Evolutionary conservation across 2,113 vertebrate genomes (phyloP).

Genomic region (Aegotheles bennettii): DNA sequence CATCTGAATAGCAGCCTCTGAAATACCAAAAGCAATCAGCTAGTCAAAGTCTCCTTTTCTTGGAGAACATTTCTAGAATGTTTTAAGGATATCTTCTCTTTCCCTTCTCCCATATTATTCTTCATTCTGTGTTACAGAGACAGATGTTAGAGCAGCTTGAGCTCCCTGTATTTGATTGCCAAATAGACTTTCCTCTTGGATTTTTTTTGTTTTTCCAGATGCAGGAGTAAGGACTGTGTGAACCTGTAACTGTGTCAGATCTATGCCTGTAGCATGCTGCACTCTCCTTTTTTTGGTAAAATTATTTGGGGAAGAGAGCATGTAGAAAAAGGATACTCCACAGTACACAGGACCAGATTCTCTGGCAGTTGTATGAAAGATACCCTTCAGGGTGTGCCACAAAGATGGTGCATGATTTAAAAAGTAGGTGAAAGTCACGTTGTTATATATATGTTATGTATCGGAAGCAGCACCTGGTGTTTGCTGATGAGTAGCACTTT

Average conservation of each 20-base stretch:
- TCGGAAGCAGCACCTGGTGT: neutral
- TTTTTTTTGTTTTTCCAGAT: neutral
- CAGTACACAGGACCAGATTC: neutral
- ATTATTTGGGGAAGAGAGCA: neutral
- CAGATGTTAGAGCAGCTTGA: neutral
- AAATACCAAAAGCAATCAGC: neutral
- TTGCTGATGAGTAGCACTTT: neutral
- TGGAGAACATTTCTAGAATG: neutral
- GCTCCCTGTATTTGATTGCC: neutral
- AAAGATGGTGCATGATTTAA: neutral
- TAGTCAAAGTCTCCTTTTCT: neutral
- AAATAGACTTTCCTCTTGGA: neutral
- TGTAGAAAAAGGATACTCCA: neutral
- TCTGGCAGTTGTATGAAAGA: neutral
- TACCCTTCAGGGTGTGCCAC: neutral
- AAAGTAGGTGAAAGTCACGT: neutral
- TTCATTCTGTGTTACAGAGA: neutral
- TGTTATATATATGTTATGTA: neutral
- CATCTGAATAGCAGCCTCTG: neutral
- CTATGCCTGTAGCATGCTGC: neutral
- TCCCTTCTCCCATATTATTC: neutral
- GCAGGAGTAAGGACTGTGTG: neutral
- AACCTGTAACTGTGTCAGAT: neutral
- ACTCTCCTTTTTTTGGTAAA: neutral
- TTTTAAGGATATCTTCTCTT: neutral